These are phyloP conservation scores for Mimumesa dahlbomi DNA, from an alignment of 2,888 invertebrate species.

Conservation along the genomic window DNA sequence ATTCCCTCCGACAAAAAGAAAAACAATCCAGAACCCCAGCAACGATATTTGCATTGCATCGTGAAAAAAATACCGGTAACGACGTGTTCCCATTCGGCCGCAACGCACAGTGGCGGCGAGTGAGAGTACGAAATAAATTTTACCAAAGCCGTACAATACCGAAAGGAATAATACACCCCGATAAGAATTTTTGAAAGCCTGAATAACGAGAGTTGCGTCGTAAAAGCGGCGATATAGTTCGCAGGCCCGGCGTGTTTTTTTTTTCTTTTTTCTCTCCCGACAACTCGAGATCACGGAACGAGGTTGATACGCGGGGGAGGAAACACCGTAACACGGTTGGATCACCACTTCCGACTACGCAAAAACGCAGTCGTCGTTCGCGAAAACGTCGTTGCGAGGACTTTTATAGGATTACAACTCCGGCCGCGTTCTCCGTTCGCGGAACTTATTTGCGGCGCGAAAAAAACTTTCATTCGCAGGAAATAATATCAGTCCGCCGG, in stretches of 20 bases:
- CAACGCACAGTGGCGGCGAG: too few relatives aligned
- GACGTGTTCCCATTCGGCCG: too few relatives aligned
- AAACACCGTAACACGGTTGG: not conserved
- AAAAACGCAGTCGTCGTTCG: conserved; percentile 22
- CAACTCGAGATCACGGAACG: conserved; percentile 17
- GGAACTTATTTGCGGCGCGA: not conserved
- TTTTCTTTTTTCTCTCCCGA: not conserved
- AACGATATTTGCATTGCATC: too few relatives aligned
- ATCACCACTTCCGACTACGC: conserved; percentile 4
- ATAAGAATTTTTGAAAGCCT: conserved; percentile 13
- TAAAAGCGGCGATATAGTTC: not conserved
- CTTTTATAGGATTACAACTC: conserved; percentile 30
- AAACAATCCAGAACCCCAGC: too few relatives aligned
- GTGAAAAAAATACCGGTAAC: too few relatives aligned
- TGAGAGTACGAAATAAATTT: too few relatives aligned
- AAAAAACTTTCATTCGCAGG: not conserved
- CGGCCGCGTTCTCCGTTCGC: not conserved
- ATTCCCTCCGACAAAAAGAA: too few relatives aligned
- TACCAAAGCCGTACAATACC: too few relatives aligned
- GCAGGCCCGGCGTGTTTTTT: not conserved
- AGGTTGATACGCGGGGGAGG: not conserved
- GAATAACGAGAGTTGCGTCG: not conserved
- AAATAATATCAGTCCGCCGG: not conserved
- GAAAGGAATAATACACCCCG: too few relatives aligned
- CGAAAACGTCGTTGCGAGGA: not conserved